Evolutionary conservation across 2,888 invertebrate genomes (phyloP), one percentile per base, ranked within the genome.

Genomic region (Ametastegia equiseti): DNA sequence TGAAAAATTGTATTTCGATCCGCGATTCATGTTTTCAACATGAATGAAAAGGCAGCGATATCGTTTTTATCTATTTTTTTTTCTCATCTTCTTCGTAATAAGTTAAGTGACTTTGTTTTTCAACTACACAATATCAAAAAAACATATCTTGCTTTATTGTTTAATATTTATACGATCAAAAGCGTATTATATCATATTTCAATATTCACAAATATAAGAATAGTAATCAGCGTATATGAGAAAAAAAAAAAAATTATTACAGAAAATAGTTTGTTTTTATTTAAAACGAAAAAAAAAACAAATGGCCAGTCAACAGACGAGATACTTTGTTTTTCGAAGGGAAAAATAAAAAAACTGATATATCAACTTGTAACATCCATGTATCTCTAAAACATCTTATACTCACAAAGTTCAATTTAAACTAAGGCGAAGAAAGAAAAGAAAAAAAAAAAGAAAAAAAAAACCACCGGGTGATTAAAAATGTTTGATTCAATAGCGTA

Each of bases 121-220:
- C 2, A 15, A 30, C 15, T 60, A 60, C 60, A n/a, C n/a, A n/a
- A n/a, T 60, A 60, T 60, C 60, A 15, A 60, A 60, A 54, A 9
- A 67, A 15, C 15, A 36, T 63, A 63, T 63, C 63, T 63, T 33
- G 63, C 36, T 36, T 30, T 36, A 33, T 63, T 63, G 33, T 63
- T 33, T 63, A n/a, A n/a, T n/a, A n/a, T n/a, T 2, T 7, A 33
- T 36, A 63, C 33, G 63, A 30, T 36, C n/a, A 63, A 15, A 63
- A 63, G 33, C 23, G 36, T 69, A 42, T 69, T 45, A 36, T 71
- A 9, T 27, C 60, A 27, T 39, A 19, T 54, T 75, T 19, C 5
- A 54, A 36, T 54, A 54, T 54, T 19, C 75, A 54, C 19, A 75
- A 54, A 71, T 54, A 75, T 30, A 54, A 36, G 33, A 54, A 75